Percentiles rank a stretch among this genome's conserved stretches.
Evolutionary conservation across 1,140 invertebrate species (phyloP).

Genomic region (Bursaphelenchus mucronatus): DNA sequence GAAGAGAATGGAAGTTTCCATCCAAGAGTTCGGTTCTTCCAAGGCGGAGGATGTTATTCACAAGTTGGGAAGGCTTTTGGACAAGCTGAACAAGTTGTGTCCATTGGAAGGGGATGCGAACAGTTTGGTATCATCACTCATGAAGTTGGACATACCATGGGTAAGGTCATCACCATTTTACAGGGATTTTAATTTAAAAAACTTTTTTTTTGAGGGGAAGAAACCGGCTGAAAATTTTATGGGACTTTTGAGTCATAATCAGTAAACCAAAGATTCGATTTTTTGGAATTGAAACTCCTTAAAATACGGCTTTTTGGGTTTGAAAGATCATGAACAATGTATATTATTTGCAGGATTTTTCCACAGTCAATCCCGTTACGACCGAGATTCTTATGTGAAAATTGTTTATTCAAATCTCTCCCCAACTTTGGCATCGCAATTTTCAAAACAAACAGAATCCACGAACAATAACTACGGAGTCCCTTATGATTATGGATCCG

Average conservation of each 20-base stretch:
- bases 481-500: slow-evolving; percentile 35
- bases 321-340: no score
- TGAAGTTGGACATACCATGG: slow-evolving; percentile 38
- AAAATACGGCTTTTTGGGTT: no score
- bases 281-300: no score
- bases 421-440: slow-evolving; percentile 36
- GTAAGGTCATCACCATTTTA: not conserved
- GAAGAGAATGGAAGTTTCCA: slow-evolving; percentile 26
- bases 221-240: no score
- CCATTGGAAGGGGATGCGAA: slow-evolving; percentile 31
- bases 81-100: slow-evolving; percentile 22
- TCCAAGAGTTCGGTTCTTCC: slow-evolving; percentile 36
- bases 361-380: slow-evolving; percentile 30
- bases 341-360: slow-evolving; percentile 28
- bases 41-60: slow-evolving; percentile 31
- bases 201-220: slow-evolving; percentile 10
- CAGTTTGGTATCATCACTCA: slow-evolving; percentile 45
- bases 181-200: not conserved
- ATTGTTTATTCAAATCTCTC: slow-evolving; percentile 37
- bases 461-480: slow-evolving; percentile 41
- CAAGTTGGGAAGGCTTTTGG: slow-evolving; percentile 35
- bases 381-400: slow-evolving; percentile 31
- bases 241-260: no score
- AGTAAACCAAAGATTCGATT: no score
- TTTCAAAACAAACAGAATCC: slow-evolving; percentile 27